Percentiles rank a stretch among this genome's conserved stretches.
Conservation (phyloP, 2,888 invertebrate genomes). For the Andrena hattorfiana region DNA sequence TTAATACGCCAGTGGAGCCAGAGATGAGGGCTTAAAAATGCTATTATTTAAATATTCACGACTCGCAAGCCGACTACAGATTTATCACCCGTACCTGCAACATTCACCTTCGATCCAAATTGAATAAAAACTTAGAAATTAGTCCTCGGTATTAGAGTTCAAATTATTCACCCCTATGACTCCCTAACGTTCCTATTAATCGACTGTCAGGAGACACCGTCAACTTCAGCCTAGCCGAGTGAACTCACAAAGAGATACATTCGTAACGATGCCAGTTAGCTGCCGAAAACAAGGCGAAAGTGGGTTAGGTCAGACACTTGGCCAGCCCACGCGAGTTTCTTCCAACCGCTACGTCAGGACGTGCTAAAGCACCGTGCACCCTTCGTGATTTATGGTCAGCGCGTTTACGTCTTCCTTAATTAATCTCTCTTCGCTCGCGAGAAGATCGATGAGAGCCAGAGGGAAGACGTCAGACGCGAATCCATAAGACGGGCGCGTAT, state of each 20-base stretch:
- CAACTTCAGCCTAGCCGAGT: too few relatives aligned
- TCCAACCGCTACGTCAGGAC: conserved; percentile 17
- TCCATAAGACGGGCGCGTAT: background rate
- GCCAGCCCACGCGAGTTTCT: conserved; percentile 14
- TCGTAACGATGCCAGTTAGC: conserved; percentile 1
- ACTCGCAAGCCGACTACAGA: background rate
- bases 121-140: too few relatives aligned
- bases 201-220: too few relatives aligned
- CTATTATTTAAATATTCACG: conserved; percentile 1
- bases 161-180: too few relatives aligned
- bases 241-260: background rate
- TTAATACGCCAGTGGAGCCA: background rate
- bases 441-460: conserved; percentile 17
- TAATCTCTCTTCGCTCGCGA: conserved; percentile 17
- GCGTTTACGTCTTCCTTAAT: conserved; percentile 25
- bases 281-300: background rate
- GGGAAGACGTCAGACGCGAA: conserved; percentile 10
- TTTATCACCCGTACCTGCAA: background rate
- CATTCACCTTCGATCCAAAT: too few relatives aligned
- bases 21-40: background rate
- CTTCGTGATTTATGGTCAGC: conserved; percentile 31
- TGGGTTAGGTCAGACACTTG: background rate
- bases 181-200: too few relatives aligned
- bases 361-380: conserved; percentile 12
- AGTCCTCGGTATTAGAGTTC: too few relatives aligned